Evolutionary conservation across 2,888 invertebrate species (phyloP), one percentile per base, ranked within the genome.

Genomic region (Bruchidius siliquastri): DNA sequence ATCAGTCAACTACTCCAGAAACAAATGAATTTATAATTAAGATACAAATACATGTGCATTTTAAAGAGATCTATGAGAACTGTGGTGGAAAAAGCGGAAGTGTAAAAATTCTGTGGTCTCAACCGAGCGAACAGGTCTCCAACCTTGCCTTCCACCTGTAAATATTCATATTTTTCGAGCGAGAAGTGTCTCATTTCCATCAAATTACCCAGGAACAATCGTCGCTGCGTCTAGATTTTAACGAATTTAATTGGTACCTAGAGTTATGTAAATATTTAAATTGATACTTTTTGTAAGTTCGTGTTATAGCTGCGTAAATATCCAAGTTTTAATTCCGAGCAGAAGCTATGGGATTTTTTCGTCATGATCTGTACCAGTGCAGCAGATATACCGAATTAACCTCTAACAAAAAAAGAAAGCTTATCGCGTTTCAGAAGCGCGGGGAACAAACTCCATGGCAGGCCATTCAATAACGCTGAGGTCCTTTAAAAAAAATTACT

Each of bases 21-120:
- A 83, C 80, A 81, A 82, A 82, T 82, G 82, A 83, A 83, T 82
- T 82, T 83, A 82, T 83, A 83, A 83, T 83, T 83, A 83, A 80
- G 80, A 79, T 80, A 83, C 81, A 82, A 83, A 83, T 83, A 82
- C 82, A 83, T 83, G 82, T 82, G 81, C 82, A 84, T 84, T 82
- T 82, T 79, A 82, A 83, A 81, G 81, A 82, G 83, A 78, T 76
- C 81, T 82, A 82, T 84, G 82, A 82, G 83, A 83, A 84, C 76
- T 49, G 49, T 49, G 49, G 49, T 49, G 68, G 72, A 74, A 22
- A 79, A 79, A 77, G 72, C 75, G 75, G 76, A 76, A 75, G 76
- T 74, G 73, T 74, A 30, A 73, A 73, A 74, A 71, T 70, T 49
- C 6, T 49, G 49, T 49, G 49, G 49, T 49, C 49, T 49, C 49